These are phyloP conservation scores for Fabriciana adippe DNA, from an alignment of 2,888 invertebrate species.

Conservation along the genomic window DNA sequence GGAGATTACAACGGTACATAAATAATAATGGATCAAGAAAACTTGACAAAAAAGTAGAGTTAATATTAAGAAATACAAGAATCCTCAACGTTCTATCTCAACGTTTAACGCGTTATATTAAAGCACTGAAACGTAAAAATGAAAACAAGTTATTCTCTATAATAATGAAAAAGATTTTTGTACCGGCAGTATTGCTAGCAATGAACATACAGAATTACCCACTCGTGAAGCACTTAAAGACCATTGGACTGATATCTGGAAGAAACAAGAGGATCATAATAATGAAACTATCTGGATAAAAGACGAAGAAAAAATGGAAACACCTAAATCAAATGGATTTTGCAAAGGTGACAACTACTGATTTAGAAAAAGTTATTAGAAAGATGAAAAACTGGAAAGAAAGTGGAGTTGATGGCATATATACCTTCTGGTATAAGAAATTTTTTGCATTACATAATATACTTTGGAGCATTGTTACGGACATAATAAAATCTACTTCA, in stretches of 20 bases:
- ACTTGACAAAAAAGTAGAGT: conserved; percentile 2
- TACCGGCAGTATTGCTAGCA: background rate
- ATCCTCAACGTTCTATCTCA: no score
- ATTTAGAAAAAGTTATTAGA: no score
- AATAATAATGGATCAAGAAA: conserved; percentile 5
- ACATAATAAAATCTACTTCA: conserved; percentile 16
- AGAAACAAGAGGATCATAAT: conserved; percentile 1
- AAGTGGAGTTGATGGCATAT: conserved; percentile 32
- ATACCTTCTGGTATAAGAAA: conserved; percentile 37
- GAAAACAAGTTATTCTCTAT: background rate
- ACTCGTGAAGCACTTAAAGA: background rate
- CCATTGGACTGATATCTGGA: background rate
- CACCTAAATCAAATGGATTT: background rate
- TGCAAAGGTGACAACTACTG: no score
- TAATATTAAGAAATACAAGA: background rate
- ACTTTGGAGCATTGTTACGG: conserved; percentile 30
- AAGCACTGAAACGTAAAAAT: background rate
- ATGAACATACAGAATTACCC: background rate
- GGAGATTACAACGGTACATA: background rate
- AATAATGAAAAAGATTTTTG: conserved; percentile 3
- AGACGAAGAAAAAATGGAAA: background rate
- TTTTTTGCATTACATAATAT: conserved; percentile 26
- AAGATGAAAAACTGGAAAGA: conserved; percentile 32
- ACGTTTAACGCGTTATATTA: conserved; percentile 1
- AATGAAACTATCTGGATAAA: background rate